Conservation (phyloP, 2,113 vertebrate genomes). For the Solea senegalensis region DNA sequence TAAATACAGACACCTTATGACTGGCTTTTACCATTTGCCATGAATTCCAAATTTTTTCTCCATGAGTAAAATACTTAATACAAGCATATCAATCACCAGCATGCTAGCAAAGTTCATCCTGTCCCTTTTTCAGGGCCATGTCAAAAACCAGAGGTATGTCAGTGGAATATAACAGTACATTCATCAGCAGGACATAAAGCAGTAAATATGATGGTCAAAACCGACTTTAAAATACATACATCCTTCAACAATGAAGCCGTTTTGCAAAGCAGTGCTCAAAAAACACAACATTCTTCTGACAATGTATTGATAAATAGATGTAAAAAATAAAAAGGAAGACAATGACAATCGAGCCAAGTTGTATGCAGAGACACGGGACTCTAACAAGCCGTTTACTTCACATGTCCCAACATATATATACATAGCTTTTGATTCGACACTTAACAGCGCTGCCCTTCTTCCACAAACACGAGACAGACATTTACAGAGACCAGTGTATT, state of each 20-base stretch:
- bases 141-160: constrained; percentile 55
- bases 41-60: background rate
- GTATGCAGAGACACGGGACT: constrained; percentile 39
- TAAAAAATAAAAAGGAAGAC: constrained; percentile 44
- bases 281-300: constrained; percentile 34
- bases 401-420: constrained; percentile 15
- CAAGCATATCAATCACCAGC: constrained; percentile 11
- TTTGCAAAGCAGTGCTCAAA: constrained; percentile 56
- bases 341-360: constrained; percentile 38
- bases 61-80: constrained; percentile 35
- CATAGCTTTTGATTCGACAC: constrained; percentile 20
- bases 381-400: constrained; percentile 14
- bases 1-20: too few relatives aligned
- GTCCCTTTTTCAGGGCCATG: constrained; percentile 37
- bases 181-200: constrained; percentile 66
- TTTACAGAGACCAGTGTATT: constrained; percentile 57
- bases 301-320: constrained; percentile 54
- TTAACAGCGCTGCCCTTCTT: constrained; percentile 8
- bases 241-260: constrained; percentile 52
- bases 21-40: background rate
- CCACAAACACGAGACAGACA: constrained; percentile 41
- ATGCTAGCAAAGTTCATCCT: constrained; percentile 11
- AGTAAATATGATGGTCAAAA: constrained; percentile 42
- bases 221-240: constrained; percentile 55
- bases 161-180: constrained; percentile 54